phyloP scores from a whole-genome alignment of 2,888 invertebrate genomes.

The Cheilosia pagana region DNA sequence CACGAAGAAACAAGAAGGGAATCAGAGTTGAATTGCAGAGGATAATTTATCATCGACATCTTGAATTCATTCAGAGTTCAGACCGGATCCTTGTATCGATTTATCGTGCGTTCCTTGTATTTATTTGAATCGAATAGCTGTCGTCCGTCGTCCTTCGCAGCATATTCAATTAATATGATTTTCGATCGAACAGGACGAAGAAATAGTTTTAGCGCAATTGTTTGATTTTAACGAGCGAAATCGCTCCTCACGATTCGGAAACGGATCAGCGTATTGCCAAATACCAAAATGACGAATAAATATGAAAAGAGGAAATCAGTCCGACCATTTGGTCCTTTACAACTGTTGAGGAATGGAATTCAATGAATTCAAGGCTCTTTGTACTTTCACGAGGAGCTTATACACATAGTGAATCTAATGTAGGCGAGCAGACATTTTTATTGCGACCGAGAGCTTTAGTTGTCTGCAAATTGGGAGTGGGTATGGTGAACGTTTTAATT shows the following conservation, averaged over 20 bases:
- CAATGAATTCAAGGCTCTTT: conserved; percentile 1
- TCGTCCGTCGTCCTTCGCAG: conserved; percentile 22
- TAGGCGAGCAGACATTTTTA: conserved; percentile 5
- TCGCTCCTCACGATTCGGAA: conserved; percentile 15
- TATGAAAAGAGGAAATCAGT: not conserved
- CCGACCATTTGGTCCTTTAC: not conserved
- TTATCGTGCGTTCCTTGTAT: conserved; percentile 36
- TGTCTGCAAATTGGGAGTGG: not conserved
- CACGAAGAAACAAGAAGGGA: not conserved
- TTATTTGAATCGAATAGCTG: conserved; percentile 18
- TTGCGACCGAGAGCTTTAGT: not conserved
- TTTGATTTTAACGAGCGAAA: conserved; percentile 55
- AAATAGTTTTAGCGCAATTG: conserved; percentile 28
- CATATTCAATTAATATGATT: conserved; percentile 43
- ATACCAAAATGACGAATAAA: conserved; percentile 16
- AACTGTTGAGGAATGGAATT: not conserved
- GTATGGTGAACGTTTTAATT: conserved; percentile 35
- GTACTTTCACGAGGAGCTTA: conserved; percentile 7
- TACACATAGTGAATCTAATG: conserved; percentile 12
- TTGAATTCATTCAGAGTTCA: conserved; percentile 34
- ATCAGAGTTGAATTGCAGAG: conserved; percentile 37
- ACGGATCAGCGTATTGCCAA: conserved; percentile 21
- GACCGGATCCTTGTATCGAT: conserved; percentile 43
- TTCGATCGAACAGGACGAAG: conserved; percentile 1
- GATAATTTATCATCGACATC: conserved; percentile 62